A percentile compares a stretch with the other conserved stretches of the same genome.
Evolutionary conservation across 2,888 invertebrate genomes (phyloP).

Genomic region (Amphiduros pacificus): DNA sequence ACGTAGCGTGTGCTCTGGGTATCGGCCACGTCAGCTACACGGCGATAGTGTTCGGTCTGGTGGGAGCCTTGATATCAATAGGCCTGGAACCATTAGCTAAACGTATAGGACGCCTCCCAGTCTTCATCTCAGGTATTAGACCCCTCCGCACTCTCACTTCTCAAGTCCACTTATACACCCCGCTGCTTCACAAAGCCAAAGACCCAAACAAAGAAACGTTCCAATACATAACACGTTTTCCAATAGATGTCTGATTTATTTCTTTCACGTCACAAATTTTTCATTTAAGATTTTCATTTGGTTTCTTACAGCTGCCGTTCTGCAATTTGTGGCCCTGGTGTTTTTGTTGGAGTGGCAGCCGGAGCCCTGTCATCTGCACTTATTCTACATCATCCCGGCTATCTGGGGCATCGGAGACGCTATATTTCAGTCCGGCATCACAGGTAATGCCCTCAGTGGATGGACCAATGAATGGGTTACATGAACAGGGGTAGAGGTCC

Average conservation of each 20-base stretch:
- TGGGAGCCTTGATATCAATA: conserved; percentile 5
- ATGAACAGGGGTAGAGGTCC: no score
- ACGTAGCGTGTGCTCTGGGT: conserved; percentile 3
- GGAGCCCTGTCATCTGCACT: background rate
- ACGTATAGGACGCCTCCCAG: background rate
- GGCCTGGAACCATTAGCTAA: background rate
- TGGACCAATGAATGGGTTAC: no score
- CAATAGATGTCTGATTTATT: no score
- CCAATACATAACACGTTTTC: no score
- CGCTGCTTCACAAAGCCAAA: no score
- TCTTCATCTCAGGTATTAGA: conserved; percentile 7
- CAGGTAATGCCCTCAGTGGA: no score
- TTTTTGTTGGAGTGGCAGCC: conserved; percentile 1
- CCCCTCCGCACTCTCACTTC: no score
- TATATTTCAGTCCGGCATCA: conserved; percentile 13
- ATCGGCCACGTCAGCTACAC: background rate
- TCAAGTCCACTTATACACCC: no score
- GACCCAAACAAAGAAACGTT: no score
- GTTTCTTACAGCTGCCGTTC: background rate
- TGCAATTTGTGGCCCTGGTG: background rate
- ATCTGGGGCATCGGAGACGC: conserved; percentile 7
- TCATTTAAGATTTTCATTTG: no score
- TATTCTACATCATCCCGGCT: conserved; percentile 2
- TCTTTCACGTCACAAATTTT: no score
- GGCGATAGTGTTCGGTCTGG: conserved; percentile 4